Evolutionary conservation across 2,888 invertebrate genomes (phyloP), one percentile per base, ranked within the genome.

Genomic region (Phalera bucephala): DNA sequence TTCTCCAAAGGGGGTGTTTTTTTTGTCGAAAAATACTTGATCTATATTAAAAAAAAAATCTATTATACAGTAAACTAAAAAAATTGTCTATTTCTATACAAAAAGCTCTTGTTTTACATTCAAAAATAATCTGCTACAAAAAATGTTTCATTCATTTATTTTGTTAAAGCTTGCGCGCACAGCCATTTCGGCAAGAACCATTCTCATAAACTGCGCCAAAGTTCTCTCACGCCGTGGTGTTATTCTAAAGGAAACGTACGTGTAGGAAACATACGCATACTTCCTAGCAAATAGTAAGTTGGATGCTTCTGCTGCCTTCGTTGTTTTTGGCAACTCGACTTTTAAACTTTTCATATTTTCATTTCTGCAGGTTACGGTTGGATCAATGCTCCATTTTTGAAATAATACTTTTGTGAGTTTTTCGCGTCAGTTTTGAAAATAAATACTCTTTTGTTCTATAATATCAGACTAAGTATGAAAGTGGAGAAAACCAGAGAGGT

Each of bases 201-300:
- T 14, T 8, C 14, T 14, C 27, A 27, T 44, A 36, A 45, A 45
- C 43, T 47, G 52, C 41, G 45, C 34, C 33, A 46, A 48, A 58
- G 52, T 58, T 58, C 13, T 45, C 27, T 14, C 46, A 40, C 40
- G 44, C 26, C 38, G 40, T 40, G 44, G 45, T 58, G 53, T 59
- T 59, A 53, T 59, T 59, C 48, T 25, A 45, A 53, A 53, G 51
- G 39, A 51, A 41, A 53, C 53, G 40, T 40, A n/a, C n/a, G n/a
- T n/a, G n/a, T n/a, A n/a, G 51, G 39, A 51, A 41, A 53, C 53
- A 38, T 40, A 44, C 50, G 55, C 53, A 53, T 59, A 59, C 38
- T 44, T 31, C 55, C 26, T 7, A 52, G 43, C 36, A 53, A 53
- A 55, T 39, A 39, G 19, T 28, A 48, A 58, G 52, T 58, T 58